Percentiles rank a stretch among this genome's conserved stretches.
Conservation (phyloP, 1,140 invertebrate genomes). For the Oncopeltus fasciatus region DNA sequence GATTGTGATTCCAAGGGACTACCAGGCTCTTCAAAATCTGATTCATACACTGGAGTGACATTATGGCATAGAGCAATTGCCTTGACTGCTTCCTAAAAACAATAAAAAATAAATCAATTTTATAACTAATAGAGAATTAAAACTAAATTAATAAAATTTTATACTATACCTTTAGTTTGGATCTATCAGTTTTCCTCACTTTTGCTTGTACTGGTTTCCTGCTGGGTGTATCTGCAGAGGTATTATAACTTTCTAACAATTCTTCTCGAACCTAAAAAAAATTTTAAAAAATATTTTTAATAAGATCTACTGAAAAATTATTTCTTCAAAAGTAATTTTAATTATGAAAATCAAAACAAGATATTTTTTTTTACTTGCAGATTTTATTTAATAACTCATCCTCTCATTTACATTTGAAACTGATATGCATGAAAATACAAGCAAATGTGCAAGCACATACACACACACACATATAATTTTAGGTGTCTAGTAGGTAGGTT, state of each 20-base stretch:
- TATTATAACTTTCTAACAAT: slow-evolving; percentile 8
- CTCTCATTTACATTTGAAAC: too few species aligned
- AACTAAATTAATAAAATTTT: background rate
- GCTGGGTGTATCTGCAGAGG: background rate
- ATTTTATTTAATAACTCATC: too few species aligned
- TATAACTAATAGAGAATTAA: background rate
- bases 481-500: too few species aligned
- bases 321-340: too few species aligned
- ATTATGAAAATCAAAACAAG: too few species aligned
- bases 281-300: background rate
- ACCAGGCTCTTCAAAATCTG: background rate
- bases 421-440: too few species aligned
- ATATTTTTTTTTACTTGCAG: too few species aligned
- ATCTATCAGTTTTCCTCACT: background rate
- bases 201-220: background rate
- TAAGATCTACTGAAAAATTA: too few species aligned
- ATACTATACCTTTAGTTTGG: background rate
- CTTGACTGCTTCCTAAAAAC: slow-evolving; percentile 74
- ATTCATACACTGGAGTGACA: slow-evolving; percentile 67
- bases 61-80: slow-evolving; percentile 96
- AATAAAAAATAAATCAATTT: background rate
- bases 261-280: slow-evolving; percentile 14
- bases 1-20: slow-evolving; percentile 43
- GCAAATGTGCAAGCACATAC: too few species aligned
- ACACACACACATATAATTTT: too few species aligned